phyloP scores from a whole-genome alignment of 1,140 invertebrate genomes.

The Apis laboriosa region DNA sequence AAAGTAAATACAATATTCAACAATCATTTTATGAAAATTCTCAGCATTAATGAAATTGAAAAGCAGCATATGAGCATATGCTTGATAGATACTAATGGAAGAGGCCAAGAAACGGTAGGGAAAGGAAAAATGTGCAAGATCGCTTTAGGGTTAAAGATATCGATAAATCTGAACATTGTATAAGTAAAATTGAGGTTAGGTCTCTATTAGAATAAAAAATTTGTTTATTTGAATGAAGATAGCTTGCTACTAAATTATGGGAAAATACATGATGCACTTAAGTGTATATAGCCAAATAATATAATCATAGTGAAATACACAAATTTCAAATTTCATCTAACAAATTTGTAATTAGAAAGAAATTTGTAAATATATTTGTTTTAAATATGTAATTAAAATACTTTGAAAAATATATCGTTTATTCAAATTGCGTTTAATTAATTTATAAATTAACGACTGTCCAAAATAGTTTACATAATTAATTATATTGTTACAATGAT shows the following conservation, averaged over 20 bases:
- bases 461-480: background rate
- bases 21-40: conserved; percentile 25
- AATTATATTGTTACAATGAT: background rate
- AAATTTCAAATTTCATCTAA: too few relatives aligned
- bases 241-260: background rate
- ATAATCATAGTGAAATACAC: too few relatives aligned
- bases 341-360: background rate
- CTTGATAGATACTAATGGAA: conserved; percentile 40
- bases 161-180: background rate
- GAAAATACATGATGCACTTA: background rate
- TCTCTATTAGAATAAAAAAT: background rate
- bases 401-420: background rate
- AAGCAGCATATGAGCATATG: conserved; percentile 39
- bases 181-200: background rate
- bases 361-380: background rate
- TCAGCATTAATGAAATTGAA: conserved; percentile 21
- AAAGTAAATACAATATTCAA: conserved; percentile 16
- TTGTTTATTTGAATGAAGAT: background rate
- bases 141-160: background rate
- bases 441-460: background rate
- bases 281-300: background rate
- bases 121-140: background rate
- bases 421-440: background rate
- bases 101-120: background rate
- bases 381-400: background rate